Evolutionary conservation across 2,888 invertebrate species (phyloP), one percentile per base, ranked within the genome.

Genomic region (Druceiella hillmani): DNA sequence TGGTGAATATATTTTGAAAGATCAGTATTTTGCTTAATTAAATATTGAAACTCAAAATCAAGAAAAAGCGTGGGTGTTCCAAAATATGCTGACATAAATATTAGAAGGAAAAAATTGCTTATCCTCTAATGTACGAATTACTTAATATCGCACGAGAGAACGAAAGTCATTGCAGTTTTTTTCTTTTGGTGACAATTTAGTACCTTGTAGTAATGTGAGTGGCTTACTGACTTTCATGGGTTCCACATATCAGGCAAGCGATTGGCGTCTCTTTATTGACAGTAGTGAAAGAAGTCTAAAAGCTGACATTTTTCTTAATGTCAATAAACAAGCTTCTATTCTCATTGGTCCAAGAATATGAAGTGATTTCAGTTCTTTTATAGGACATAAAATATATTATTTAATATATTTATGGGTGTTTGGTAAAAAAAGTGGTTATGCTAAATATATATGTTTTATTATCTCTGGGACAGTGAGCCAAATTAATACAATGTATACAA

Each of bases 221-320:
- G 29, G 27, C 9, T 12, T 43, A 2, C n/a, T 45, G 14, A 25
- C 17, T 28, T 32, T 41, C 29, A 41, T 45, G 43, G 45, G 41
- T n/a, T n/a, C n/a, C n/a, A n/a, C 20, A 40, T 47, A 17, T 3
- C 22, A 27, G 29, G 38, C 46, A 32, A 25, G 24, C 26, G 44
- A 47, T 15, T 49, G 47, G 43, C 43, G 45, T 24, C 38, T 49
- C n/a, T 47, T 49, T 30, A 49, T 49, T 17, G 49, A 48, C 30
- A 43, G 43, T 20, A 40, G 36, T 12, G 41, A 39, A 29, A 33
- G 40, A 12, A 47, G 45, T 37, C 36, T 46, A 12, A 47, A 46
- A 41, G 43, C 42, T 38, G 37, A 44, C 26, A 27, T 46, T 6
- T 29, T 44, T 25, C 36, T 46, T 27, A 47, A 45, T 22, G 46